phyloP scores from a whole-genome alignment of 2,888 invertebrate genomes.

The Danaus chrysippus region DNA sequence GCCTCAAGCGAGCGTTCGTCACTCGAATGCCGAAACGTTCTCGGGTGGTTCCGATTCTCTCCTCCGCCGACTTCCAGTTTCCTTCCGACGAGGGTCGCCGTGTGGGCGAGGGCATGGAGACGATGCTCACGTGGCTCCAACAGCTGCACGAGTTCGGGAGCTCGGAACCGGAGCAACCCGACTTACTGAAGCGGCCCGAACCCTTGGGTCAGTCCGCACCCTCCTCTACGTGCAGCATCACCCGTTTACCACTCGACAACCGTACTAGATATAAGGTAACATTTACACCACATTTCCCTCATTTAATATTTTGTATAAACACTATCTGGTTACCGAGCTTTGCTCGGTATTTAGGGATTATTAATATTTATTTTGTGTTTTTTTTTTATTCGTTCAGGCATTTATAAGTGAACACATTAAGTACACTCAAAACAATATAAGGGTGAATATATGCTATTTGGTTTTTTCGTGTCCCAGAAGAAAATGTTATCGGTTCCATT shows the following conservation, averaged over 20 bases:
- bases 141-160: slow-evolving; percentile 91
- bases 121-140: slow-evolving; percentile 91
- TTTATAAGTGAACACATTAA: too few relatives aligned
- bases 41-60: slow-evolving; percentile 42
- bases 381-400: too few relatives aligned
- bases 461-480: too few relatives aligned
- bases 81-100: slow-evolving; percentile 54
- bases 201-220: slow-evolving; percentile 62
- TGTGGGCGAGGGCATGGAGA: slow-evolving; percentile 86
- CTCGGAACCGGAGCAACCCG: slow-evolving; percentile 90
- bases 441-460: too few relatives aligned
- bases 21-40: slow-evolving; percentile 33
- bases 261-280: slow-evolving; percentile 90
- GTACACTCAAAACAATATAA: too few relatives aligned
- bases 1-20: slow-evolving; percentile 21
- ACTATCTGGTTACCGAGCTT: too few relatives aligned
- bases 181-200: slow-evolving; percentile 86
- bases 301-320: too few relatives aligned
- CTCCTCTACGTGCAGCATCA: slow-evolving; percentile 73
- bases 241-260: slow-evolving; percentile 79
- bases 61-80: slow-evolving; percentile 47
- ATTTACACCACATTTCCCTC: too few relatives aligned
- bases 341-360: too few relatives aligned
- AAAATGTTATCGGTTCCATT: too few relatives aligned
- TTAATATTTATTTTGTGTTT: too few relatives aligned